phyloP scores from a whole-genome alignment of 2,113 vertebrate species.

The Paradisaea rubra region DNA sequence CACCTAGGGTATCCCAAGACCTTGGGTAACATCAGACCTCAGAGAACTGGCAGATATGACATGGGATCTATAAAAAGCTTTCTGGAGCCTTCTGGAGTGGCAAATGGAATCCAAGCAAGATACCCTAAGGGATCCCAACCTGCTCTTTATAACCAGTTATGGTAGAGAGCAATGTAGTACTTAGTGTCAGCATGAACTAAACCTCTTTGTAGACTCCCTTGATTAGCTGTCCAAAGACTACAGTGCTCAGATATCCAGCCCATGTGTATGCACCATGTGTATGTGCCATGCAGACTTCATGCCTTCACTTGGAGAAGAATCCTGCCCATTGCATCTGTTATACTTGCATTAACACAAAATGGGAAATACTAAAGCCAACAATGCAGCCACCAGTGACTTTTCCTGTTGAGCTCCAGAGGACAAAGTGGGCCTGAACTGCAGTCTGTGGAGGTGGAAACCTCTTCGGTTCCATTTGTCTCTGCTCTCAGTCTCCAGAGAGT shows the following conservation, averaged over 20 bases:
- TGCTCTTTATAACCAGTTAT: neutral
- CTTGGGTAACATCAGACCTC: neutral
- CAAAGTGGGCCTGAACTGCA: neutral
- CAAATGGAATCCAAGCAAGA: neutral
- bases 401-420: neutral
- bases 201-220: neutral
- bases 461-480: neutral
- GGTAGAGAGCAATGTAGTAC: neutral
- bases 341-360: neutral
- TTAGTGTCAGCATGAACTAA: neutral
- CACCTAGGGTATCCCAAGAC: neutral
- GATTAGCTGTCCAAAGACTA: neutral
- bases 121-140: neutral
- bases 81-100: neutral
- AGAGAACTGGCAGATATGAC: neutral
- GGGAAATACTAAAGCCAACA: neutral
- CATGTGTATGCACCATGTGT: fast-evolving
- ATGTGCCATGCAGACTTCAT: neutral
- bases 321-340: neutral
- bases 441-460: neutral
- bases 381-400: neutral
- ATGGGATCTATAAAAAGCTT: neutral
- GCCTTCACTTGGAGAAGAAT: neutral
- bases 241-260: neutral
- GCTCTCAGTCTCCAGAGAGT: neutral